Evolutionary conservation across 2,888 invertebrate species (phyloP).

Genomic region (Drosophila infuscata): DNA sequence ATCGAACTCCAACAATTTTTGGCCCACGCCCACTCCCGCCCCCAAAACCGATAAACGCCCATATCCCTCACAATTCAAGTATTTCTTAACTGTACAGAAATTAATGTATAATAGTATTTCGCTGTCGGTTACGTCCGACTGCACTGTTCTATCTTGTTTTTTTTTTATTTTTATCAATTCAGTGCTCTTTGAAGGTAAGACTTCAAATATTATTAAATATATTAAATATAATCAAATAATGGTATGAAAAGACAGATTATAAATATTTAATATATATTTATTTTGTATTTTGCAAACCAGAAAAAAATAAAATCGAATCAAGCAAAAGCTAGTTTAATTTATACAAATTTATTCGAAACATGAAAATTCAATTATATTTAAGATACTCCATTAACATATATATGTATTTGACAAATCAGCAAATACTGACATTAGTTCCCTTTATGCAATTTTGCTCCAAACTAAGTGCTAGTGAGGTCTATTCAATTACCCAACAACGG

Average conservation of each 20-base stretch:
- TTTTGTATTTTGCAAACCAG: not conserved
- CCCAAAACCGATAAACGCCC: too few species aligned
- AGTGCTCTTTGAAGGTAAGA: not conserved
- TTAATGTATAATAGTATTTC: too few species aligned
- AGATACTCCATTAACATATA: not conserved
- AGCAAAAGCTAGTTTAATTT: not conserved
- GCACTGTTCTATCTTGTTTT: too few species aligned
- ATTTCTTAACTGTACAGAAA: too few species aligned
- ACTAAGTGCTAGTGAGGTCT: not conserved
- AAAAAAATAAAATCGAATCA: not conserved
- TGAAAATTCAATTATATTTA: not conserved
- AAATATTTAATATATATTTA: too few species aligned
- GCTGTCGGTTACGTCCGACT: too few species aligned
- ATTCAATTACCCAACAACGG: constrained; percentile 27
- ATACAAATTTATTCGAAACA: not conserved
- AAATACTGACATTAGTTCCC: not conserved
- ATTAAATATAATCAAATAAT: not conserved
- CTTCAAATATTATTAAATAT: not conserved
- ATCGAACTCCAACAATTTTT: too few species aligned
- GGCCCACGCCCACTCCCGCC: too few species aligned
- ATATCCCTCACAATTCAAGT: too few species aligned
- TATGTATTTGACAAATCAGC: not conserved
- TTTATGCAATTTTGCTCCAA: not conserved
- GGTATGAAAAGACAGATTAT: not conserved
- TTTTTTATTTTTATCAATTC: not conserved